Base-by-base conservation (phyloP, 2,797 vertebrate genomes). In the Trachops cirrhosus region DNA sequence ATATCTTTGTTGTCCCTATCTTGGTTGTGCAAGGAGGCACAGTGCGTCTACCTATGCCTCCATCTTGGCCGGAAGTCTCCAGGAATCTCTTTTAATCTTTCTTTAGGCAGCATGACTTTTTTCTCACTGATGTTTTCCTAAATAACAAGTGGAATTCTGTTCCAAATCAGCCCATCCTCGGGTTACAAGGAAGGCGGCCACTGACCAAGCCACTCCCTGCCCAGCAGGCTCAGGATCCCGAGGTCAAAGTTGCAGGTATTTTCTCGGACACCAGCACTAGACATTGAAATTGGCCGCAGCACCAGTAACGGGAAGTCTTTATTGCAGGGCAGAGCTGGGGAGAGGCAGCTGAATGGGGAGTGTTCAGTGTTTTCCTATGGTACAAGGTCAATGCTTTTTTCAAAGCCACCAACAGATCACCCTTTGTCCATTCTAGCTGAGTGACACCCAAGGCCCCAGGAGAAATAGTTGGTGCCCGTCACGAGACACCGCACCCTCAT, bases 321-420 rank as follows among this genome's bases (percentile, higher is more conserved):
- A 39, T 74, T 80, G 54, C 93, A 85, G 87, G 78, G 85, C 78
- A 6, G 87, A 21, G 34, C 41, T 34, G 84, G 73, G 59, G 16
- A 95, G 92, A 94, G 57, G 74, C 95, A 77, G 88, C 92, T 95
- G 95, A 90, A 87, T 62, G 32, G 85, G 68, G 77, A 74, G 41
- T 7, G 3, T n/a, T 88, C 92, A 74, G 88, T 75, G 86, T 64
- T 86, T 59, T 54, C 59, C 93, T 44, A 3, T 10, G 48, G 77
- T 54, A 73, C 91, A 92, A 96, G 95, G 90, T 89, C 96, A 95
- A 82, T 44, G 77, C 85, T 96, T 89, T 90, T 77, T 97, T 93
- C 92, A 82, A 68, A 96, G 74, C 75, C 48, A 89, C 93, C 52
- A 89, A 97, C 95, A 97, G 88, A 95, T 88, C 11, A 9, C 83